Percentiles rank a stretch among this genome's conserved stretches.
Conservation (phyloP, 2,888 invertebrate species). For the Notocelia uddmanniana region DNA sequence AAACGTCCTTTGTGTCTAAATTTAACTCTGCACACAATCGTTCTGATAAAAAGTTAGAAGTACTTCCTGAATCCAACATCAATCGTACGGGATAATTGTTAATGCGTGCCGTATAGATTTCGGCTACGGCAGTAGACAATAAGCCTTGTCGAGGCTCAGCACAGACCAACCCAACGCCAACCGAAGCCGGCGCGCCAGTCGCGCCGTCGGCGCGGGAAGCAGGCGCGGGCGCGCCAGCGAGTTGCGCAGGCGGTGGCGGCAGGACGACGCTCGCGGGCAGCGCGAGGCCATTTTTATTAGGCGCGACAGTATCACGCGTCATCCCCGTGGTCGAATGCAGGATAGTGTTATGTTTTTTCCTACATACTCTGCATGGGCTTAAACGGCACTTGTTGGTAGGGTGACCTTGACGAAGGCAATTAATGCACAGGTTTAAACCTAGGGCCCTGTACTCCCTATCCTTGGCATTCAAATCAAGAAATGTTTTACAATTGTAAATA, state of each 20-base stretch:
- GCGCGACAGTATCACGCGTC: neutral
- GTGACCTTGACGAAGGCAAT: conserved; percentile 9
- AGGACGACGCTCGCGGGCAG: neutral
- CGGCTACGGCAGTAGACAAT: neutral
- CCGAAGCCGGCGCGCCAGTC: neutral
- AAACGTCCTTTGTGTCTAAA: too few species aligned
- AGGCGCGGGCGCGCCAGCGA: neutral
- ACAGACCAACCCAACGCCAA: neutral
- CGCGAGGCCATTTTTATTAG: neutral
- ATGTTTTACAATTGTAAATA: too few species aligned
- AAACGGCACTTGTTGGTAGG: neutral
- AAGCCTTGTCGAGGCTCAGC: neutral
- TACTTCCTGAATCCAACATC: neutral
- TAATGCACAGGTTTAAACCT: conserved; percentile 7
- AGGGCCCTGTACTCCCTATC: conserved; percentile 1
- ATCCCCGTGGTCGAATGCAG: neutral
- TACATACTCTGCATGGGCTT: neutral
- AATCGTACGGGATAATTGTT: neutral
- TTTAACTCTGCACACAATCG: neutral
- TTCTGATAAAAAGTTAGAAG: neutral
- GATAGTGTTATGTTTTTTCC: conserved; percentile 3
- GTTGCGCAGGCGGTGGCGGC: neutral
- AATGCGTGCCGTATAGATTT: neutral
- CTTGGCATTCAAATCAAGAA: too few species aligned
- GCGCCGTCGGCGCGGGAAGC: neutral